Evolutionary conservation across 2,113 vertebrate species (phyloP).

Genomic region (Psittacus erithacus): DNA sequence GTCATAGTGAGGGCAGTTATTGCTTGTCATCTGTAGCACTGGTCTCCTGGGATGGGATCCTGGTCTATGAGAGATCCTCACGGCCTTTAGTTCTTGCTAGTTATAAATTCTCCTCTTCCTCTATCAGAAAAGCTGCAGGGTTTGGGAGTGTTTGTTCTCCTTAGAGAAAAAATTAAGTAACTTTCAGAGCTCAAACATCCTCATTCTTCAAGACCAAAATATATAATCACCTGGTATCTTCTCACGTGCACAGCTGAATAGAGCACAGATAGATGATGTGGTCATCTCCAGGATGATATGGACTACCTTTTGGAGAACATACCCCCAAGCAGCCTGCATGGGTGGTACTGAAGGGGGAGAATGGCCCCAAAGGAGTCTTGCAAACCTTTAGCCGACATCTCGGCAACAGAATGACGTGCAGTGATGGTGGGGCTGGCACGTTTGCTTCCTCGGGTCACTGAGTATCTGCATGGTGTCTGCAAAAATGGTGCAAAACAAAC

Average conservation of each 20-base stretch:
- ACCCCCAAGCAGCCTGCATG: background rate
- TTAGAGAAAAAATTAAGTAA: background rate
- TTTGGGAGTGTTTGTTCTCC: background rate
- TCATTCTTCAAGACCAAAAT: background rate
- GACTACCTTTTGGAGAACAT: background rate
- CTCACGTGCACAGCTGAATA: background rate
- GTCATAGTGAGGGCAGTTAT: background rate
- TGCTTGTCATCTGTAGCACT: background rate
- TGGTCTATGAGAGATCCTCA: background rate
- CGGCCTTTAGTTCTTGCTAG: background rate
- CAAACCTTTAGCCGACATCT: background rate
- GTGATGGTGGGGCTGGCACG: fast-evolving
- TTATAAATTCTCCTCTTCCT: background rate
- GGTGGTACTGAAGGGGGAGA: background rate
- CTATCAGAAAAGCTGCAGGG: fast-evolving
- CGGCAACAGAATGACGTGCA: fast-evolving
- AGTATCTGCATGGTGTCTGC: background rate
- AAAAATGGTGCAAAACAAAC: background rate
- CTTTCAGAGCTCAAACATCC: background rate
- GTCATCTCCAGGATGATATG: background rate
- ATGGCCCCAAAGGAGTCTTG: background rate
- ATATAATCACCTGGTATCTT: background rate
- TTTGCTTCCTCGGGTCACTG: background rate
- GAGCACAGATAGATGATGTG: background rate
- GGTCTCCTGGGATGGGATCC: background rate